phyloP scores from a whole-genome alignment of 2,113 vertebrate genomes.

The Oryzias javanicus region DNA sequence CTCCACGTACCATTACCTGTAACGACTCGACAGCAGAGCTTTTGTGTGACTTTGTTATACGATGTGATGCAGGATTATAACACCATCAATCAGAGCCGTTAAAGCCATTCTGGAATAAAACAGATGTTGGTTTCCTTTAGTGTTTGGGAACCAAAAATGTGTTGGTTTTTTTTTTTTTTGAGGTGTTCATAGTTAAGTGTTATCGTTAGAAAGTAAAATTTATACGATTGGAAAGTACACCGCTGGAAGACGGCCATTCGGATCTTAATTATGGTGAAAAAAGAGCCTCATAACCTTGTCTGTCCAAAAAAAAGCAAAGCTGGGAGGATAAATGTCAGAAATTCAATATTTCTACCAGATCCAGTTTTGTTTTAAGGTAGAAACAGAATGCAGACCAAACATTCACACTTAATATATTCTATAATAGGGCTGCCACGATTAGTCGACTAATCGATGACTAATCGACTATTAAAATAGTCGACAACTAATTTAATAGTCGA shows the following conservation, averaged over 20 bases:
- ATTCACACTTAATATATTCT: too few species aligned
- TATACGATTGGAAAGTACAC: not conserved
- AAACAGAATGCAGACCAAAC: too few species aligned
- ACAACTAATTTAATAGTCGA: too few species aligned
- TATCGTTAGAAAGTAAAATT: slow-evolving; percentile 4
- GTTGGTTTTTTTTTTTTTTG: slow-evolving; percentile 25
- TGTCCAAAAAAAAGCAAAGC: not conserved
- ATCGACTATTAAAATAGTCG: too few species aligned
- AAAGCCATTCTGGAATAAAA: slow-evolving; percentile 30
- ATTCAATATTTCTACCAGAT: not conserved
- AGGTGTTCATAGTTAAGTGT: not conserved
- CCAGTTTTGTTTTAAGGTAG: too few species aligned
- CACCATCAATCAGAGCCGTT: slow-evolving; percentile 26
- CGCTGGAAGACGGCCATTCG: slow-evolving; percentile 6
- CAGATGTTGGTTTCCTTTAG: slow-evolving; percentile 54
- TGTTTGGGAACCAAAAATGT: slow-evolving; percentile 19
- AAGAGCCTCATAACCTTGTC: slow-evolving; percentile 5
- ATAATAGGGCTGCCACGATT: too few species aligned
- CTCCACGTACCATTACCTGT: slow-evolving; percentile 36
- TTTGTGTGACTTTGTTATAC: slow-evolving; percentile 51
- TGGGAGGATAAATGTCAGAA: not conserved
- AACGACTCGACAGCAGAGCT: slow-evolving; percentile 10
- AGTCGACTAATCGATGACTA: too few species aligned
- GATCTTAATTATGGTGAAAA: not conserved
- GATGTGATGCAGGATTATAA: slow-evolving; percentile 29